Conservation (phyloP, 2,797 vertebrate species). For the Muraenolepis orangiensis region DNA sequence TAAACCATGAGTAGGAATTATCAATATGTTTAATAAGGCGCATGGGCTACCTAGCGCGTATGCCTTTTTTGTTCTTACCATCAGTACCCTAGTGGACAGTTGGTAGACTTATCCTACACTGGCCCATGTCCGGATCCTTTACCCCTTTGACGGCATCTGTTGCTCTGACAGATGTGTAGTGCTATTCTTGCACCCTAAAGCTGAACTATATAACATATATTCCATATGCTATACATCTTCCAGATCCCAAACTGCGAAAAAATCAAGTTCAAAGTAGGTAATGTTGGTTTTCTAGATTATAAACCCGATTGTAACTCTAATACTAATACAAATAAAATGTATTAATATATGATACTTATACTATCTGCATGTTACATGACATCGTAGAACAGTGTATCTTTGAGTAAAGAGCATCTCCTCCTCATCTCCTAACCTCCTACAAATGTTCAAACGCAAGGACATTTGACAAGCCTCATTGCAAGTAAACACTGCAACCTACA, state of each 20-base stretch:
- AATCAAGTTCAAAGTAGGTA: too few relatives aligned
- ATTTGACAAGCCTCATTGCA: neutral
- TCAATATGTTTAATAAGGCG: neutral
- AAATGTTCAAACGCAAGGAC: neutral
- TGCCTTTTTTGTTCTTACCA: neutral
- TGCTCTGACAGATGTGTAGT: neutral
- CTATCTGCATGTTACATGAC: neutral
- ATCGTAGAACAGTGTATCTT: neutral
- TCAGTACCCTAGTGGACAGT: neutral
- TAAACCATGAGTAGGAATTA: neutral
- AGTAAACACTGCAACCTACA: constrained; percentile 56
- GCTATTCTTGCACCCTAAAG: neutral
- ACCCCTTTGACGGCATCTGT: neutral
- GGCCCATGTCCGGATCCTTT: neutral
- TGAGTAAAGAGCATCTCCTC: neutral
- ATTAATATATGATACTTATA: too few relatives aligned
- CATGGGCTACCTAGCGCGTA: neutral
- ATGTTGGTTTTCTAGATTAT: neutral
- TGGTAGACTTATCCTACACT: neutral
- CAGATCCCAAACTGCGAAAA: too few relatives aligned
- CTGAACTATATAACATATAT: neutral
- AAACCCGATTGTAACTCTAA: too few relatives aligned
- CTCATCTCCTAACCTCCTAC: neutral
- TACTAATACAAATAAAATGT: too few relatives aligned
- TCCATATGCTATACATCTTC: neutral